phyloP scores from a whole-genome alignment of 2,113 vertebrate species.

The Centropus unirufus region DNA sequence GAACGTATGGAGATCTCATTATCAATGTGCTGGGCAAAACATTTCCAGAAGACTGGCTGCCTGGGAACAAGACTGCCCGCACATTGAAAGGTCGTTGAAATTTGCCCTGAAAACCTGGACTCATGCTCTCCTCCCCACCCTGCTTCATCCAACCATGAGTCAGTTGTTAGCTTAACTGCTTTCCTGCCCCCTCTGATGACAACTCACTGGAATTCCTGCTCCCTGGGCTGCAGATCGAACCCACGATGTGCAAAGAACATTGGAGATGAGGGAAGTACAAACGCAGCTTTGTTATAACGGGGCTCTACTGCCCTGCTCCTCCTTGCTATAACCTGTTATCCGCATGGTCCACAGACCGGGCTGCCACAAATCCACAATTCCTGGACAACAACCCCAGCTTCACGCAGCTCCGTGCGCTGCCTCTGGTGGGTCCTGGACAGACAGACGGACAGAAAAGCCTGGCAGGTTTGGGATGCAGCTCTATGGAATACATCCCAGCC shows the following conservation, averaged over 20 bases:
- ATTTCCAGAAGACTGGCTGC: not conserved
- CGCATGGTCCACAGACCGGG: fast-evolving
- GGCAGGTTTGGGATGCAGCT: not conserved
- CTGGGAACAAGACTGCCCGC: not conserved
- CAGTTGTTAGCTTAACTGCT: not conserved
- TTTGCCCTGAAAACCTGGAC: not conserved
- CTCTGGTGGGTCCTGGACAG: not conserved
- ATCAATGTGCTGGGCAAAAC: not conserved
- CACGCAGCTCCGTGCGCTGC: not conserved
- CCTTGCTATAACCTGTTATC: not conserved
- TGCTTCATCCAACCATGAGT: not conserved
- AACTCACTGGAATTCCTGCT: not conserved
- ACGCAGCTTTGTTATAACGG: not conserved
- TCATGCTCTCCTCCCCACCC: not conserved
- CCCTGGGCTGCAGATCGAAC: not conserved
- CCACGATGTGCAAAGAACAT: not conserved
- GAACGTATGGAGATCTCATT: not conserved
- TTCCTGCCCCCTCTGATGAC: not conserved
- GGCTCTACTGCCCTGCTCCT: not conserved
- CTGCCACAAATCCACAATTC: not conserved
- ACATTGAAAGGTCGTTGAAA: not conserved
- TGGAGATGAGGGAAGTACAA: not conserved
- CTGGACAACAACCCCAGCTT: not conserved
- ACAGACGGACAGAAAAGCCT: not conserved
- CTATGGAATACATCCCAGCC: fast-evolving